These are phyloP conservation scores for Oplegnathus fasciatus DNA, from an alignment of 2,113 vertebrate genomes.

Conservation along the genomic window DNA sequence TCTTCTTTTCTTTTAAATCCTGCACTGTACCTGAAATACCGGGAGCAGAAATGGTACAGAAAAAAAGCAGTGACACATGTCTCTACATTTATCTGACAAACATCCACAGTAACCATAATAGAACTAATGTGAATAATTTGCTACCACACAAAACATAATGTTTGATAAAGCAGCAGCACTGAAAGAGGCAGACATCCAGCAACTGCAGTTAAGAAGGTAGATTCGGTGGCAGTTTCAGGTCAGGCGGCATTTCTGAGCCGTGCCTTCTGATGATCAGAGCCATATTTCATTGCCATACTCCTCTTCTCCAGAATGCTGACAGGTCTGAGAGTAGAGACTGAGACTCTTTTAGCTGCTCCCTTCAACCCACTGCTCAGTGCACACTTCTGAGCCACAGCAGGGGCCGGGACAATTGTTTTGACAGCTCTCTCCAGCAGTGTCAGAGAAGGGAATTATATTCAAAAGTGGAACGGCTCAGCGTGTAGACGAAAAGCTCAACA, in stretches of 20 bases:
- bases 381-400: constrained; percentile 76
- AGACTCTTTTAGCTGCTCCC: constrained; percentile 71
- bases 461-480: constrained; percentile 52
- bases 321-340: constrained; percentile 61
- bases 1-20: not conserved
- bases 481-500: constrained; percentile 56
- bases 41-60: not conserved
- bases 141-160: not conserved
- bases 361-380: constrained; percentile 68
- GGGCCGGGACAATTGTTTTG: constrained; percentile 80
- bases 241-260: constrained; percentile 63
- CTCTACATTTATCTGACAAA: not conserved
- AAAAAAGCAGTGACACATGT: not conserved
- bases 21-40: not conserved
- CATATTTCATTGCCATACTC: constrained; percentile 37
- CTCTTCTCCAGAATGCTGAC: constrained; percentile 60
- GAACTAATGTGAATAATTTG: constrained; percentile 19
- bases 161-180: constrained; percentile 26
- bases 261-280: constrained; percentile 62
- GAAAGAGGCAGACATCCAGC: constrained; percentile 9
- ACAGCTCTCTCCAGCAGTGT: constrained; percentile 78
- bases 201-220: constrained; percentile 38
- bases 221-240: constrained; percentile 77
- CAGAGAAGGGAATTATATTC: constrained; percentile 70
- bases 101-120: constrained; percentile 3